phyloP scores from a whole-genome alignment of 2,888 invertebrate genomes.

The Drosophila rubida region DNA sequence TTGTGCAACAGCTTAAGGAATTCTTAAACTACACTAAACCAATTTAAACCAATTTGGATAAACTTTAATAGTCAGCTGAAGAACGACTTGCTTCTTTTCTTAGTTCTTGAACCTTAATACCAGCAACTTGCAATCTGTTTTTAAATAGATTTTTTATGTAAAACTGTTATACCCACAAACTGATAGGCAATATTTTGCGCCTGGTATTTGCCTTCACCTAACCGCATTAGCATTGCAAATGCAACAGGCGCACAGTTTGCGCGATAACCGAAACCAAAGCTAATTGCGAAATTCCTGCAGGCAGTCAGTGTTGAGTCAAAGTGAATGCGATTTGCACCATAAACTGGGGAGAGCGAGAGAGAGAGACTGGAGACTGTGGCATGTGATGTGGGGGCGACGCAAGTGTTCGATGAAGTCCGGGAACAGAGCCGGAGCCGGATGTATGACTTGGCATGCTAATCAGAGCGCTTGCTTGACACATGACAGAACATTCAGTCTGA shows the following conservation, averaged over 20 bases:
- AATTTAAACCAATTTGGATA: no score
- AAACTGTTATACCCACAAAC: slow-evolving; percentile 23
- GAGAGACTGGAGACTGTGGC: slow-evolving; percentile 10
- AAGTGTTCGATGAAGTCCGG: slow-evolving; percentile 61
- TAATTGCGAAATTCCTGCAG: slow-evolving; percentile 78
- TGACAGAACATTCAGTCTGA: slow-evolving; percentile 61
- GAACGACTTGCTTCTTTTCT: neutral
- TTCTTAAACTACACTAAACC: no score
- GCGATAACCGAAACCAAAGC: slow-evolving; percentile 60
- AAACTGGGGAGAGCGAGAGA: neutral
- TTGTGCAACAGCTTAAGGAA: no score
- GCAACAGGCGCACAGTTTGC: slow-evolving; percentile 51
- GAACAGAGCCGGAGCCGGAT: slow-evolving; percentile 64
- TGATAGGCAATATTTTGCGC: neutral
- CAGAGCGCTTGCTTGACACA: slow-evolving; percentile 4
- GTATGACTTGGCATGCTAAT: slow-evolving; percentile 62
- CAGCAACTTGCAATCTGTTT: neutral
- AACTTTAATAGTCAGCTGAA: neutral
- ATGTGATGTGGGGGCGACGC: slow-evolving; percentile 11
- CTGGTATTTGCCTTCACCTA: slow-evolving; percentile 34
- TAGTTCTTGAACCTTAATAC: neutral
- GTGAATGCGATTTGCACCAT: slow-evolving; percentile 44
- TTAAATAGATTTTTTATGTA: neutral
- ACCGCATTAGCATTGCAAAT: slow-evolving; percentile 66
- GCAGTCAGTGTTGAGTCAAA: slow-evolving; percentile 46